Evolutionary conservation across 2,888 invertebrate genomes (phyloP), one percentile per base, ranked within the genome.

Genomic region (Automeris io): DNA sequence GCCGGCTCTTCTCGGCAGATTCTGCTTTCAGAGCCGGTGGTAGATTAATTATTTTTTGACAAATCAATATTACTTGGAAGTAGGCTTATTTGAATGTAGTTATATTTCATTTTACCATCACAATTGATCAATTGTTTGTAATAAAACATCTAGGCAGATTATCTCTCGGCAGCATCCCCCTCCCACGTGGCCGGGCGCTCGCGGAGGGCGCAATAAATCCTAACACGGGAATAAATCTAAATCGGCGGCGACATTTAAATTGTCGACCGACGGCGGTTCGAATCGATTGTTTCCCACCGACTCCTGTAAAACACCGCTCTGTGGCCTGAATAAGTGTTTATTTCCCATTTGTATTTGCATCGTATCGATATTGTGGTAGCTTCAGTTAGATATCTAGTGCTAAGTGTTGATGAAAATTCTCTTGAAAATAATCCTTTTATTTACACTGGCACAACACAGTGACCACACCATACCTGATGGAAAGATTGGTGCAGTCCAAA

Each of bases 191-290:
- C 23, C 11, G 21, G 21, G 21, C 37, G 19, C 11, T 29, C 26
- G 29, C 31, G 31, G 26, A n/a, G 11, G 29, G 19, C 16, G 51
- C 53, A 60, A 80, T 76, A 80, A 80, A 80, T 78, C 67, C 53
- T 47, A 40, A 13, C 42, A 43, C 51, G 59, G 59, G 57, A 53
- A 80, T 81, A 81, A 81, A 81, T 80, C 82, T 77, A 70, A 72
- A 79, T 81, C 71, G 70, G 58, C 59, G 71, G 48, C 60, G 79
- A 75, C 77, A 58, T 67, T 70, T 74, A 75, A 67, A 72, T 70
- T 66, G 74, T 61, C 49, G 58, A 37, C 36, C 37, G 47, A 45
- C 46, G 41, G 41, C 47, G n/a, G n/a, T n/a, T n/a, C n/a, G 41
- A 54, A 51, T 50, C 56, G 61, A 62, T 62, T 61, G 68, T 63